Evolutionary conservation across 2,797 vertebrate genomes (phyloP).

Genomic region (Alcedo atthis): DNA sequence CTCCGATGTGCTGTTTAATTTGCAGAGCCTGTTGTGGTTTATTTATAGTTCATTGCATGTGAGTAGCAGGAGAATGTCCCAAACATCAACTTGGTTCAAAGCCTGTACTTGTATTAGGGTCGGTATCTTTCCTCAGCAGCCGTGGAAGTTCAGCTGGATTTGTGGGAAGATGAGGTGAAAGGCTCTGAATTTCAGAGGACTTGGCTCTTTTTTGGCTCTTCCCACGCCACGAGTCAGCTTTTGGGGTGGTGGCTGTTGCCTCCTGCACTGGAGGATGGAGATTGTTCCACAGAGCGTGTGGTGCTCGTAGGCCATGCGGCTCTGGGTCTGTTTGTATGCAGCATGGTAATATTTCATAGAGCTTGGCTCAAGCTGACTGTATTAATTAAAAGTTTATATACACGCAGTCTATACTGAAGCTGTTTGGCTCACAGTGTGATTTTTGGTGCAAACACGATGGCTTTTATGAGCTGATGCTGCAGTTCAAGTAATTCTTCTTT

Average conservation of each 20-base stretch:
- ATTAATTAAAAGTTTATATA: background rate
- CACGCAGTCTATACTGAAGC: background rate
- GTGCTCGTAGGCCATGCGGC: background rate
- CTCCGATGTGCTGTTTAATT: constrained; percentile 50
- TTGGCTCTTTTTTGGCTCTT: rapidly evolving
- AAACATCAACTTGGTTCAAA: background rate
- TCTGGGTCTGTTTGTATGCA: background rate
- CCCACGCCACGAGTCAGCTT: background rate
- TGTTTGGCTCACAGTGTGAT: background rate
- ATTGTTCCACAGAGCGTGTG: background rate
- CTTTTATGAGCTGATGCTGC: constrained; percentile 3
- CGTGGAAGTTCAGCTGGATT: background rate
- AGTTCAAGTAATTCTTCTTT: background rate
- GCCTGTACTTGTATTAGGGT: background rate
- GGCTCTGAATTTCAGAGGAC: background rate
- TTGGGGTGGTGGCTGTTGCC: background rate
- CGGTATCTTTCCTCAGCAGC: background rate
- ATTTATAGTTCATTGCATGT: background rate
- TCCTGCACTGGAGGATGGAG: background rate
- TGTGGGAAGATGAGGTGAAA: rapidly evolving
- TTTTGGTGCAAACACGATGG: background rate
- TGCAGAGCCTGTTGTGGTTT: constrained; percentile 53
- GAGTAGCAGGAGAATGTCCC: background rate
- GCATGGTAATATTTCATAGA: background rate
- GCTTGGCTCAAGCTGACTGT: background rate